Conservation (phyloP, 1,140 invertebrate species). For the Maconellicoccus hirsutus region DNA sequence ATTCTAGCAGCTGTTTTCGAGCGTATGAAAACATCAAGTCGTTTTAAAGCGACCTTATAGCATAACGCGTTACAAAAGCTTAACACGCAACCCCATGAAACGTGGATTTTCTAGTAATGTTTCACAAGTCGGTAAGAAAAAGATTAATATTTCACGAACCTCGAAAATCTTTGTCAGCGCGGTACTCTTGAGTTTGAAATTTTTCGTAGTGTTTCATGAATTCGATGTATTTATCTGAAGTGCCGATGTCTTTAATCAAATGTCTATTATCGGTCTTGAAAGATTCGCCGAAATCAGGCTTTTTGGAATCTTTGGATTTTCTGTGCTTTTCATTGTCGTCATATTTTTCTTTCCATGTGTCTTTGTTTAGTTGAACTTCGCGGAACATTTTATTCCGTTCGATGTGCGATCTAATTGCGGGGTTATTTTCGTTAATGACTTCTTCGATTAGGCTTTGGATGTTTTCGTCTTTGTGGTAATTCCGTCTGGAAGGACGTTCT, state of each 20-base stretch:
- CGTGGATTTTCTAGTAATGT: background rate
- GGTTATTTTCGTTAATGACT: background rate
- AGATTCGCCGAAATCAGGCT: background rate
- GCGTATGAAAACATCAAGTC: background rate
- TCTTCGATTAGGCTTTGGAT: background rate
- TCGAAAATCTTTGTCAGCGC: background rate
- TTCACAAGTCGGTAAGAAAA: background rate
- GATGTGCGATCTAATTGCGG: background rate
- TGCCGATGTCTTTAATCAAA: too few species aligned
- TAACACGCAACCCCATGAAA: background rate
- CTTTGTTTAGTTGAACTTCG: background rate
- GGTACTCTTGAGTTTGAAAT: background rate
- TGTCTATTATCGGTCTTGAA: too few species aligned
- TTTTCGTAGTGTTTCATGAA: background rate
- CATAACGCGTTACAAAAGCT: background rate
- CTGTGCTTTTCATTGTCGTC: too few species aligned
- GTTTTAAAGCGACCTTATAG: background rate
- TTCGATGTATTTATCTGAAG: background rate
- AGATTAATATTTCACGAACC: background rate
- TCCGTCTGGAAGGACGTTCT: background rate
- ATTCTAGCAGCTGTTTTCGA: background rate
- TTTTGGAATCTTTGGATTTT: background rate
- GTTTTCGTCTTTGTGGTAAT: background rate
- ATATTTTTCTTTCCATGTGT: background rate
- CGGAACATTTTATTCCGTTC: background rate